Evolutionary conservation across 2,888 invertebrate genomes (phyloP).

Genomic region (Polia nebulosa): DNA sequence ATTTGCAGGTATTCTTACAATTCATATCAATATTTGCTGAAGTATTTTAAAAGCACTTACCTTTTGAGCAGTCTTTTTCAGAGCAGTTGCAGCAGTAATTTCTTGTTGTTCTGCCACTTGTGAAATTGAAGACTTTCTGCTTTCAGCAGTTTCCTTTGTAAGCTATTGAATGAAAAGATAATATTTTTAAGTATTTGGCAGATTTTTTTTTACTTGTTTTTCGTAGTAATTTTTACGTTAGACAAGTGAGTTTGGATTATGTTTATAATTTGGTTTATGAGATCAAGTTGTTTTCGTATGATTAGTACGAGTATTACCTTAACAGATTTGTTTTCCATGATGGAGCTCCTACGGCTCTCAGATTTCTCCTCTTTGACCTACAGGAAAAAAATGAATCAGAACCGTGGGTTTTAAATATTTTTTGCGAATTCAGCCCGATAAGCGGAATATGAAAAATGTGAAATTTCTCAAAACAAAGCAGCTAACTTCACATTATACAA

Average conservation of each 20-base stretch:
- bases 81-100: constrained; percentile 67
- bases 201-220: neutral
- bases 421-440: neutral
- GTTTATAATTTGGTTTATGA: neutral
- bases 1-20: constrained; percentile 21
- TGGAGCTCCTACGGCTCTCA: constrained; percentile 86
- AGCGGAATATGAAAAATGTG: neutral
- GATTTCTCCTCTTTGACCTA: constrained; percentile 81
- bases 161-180: constrained; percentile 70
- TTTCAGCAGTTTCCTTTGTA: constrained; percentile 88
- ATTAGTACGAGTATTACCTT: constrained; percentile 77
- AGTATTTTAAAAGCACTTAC: constrained; percentile 69
- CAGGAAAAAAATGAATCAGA: constrained; percentile 28
- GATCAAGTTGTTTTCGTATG: neutral
- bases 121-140: constrained; percentile 87
- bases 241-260: neutral
- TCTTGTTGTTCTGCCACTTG: constrained; percentile 85
- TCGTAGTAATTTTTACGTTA: neutral
- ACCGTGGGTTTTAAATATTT: neutral
- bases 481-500: constrained; percentile 57
- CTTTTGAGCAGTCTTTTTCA: constrained; percentile 85
- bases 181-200: neutral
- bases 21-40: neutral
- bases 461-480: neutral
- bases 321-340: constrained; percentile 84